Conservation (phyloP, 1,140 invertebrate genomes). For the Palaemon carinicauda region DNA sequence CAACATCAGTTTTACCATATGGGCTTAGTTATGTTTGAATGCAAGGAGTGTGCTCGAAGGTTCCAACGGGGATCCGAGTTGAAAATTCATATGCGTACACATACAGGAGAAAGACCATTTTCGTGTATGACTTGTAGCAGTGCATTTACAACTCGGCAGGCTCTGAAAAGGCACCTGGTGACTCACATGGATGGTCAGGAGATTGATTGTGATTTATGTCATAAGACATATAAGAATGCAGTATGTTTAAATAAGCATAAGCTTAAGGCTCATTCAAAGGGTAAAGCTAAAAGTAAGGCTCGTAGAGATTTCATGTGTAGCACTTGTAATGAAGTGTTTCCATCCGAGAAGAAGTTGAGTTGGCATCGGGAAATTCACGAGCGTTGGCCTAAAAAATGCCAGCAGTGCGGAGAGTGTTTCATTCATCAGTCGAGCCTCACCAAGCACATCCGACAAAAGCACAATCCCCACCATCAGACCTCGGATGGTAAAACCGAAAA, state of each 20-base stretch:
- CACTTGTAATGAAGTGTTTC: constrained; percentile 79
- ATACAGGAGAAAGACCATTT: constrained; percentile 62
- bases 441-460: constrained; percentile 80
- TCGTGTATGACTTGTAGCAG: constrained; percentile 58
- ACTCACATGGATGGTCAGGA: constrained; percentile 57
- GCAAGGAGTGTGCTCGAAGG: constrained; percentile 65
- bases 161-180: constrained; percentile 51
- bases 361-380: constrained; percentile 89
- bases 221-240: constrained; percentile 54
- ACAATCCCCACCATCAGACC: constrained; percentile 79
- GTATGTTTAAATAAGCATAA: constrained; percentile 53
- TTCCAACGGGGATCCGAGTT: constrained; percentile 55
- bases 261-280: constrained; percentile 54
- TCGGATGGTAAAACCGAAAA: constrained; percentile 68
- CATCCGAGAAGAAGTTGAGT: constrained; percentile 80
- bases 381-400: constrained; percentile 81
- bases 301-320: constrained; percentile 60
- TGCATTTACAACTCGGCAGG: constrained; percentile 46
- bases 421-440: constrained; percentile 82
- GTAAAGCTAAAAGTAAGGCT: constrained; percentile 55
- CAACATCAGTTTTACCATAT: constrained; percentile 75
- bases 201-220: constrained; percentile 48
- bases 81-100: constrained; percentile 60
- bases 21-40: constrained; percentile 79
- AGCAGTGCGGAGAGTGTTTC: constrained; percentile 83